phyloP scores from a whole-genome alignment of 2,113 vertebrate species.

The Todiramphus chloris region DNA sequence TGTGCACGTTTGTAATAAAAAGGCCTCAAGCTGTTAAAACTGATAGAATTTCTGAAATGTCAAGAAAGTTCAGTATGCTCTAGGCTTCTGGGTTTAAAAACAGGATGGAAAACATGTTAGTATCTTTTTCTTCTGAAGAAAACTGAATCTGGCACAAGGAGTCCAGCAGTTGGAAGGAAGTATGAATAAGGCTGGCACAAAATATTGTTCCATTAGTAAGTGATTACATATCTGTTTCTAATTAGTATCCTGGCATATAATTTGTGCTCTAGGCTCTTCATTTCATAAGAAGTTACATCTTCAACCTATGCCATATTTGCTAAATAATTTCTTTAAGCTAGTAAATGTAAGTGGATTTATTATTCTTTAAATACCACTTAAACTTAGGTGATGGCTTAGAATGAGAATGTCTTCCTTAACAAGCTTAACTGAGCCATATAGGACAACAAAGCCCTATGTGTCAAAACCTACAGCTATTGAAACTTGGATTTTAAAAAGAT shows the following conservation, averaged over 20 bases:
- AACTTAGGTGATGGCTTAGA: conserved; percentile 10
- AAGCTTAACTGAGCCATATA: not conserved
- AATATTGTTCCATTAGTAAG: conserved; percentile 31
- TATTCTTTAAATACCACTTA: conserved; percentile 3
- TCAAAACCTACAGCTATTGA: not conserved
- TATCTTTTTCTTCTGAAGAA: conserved; percentile 47
- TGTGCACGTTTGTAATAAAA: conserved; percentile 65
- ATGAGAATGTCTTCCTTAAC: conserved; percentile 3
- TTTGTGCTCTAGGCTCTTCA: not conserved
- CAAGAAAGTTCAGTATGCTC: conserved; percentile 60
- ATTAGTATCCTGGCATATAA: conserved; percentile 45
- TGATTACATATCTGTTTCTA: conserved; percentile 49
- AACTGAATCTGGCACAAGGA: conserved; percentile 62
- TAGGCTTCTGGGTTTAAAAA: conserved; percentile 66
- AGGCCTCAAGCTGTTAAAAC: conserved; percentile 74
- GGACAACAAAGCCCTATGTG: not conserved
- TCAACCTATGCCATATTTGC: not conserved
- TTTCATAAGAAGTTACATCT: conserved; percentile 23
- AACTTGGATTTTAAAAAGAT: not conserved
- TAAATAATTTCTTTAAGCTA: conserved; percentile 13
- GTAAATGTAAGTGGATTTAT: not conserved
- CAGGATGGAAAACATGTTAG: conserved; percentile 61
- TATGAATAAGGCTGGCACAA: conserved; percentile 60
- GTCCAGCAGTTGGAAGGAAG: conserved; percentile 51
- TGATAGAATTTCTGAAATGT: conserved; percentile 74